Conservation (phyloP, 2,888 invertebrate genomes). For the Carpatolechia fugitivella region DNA sequence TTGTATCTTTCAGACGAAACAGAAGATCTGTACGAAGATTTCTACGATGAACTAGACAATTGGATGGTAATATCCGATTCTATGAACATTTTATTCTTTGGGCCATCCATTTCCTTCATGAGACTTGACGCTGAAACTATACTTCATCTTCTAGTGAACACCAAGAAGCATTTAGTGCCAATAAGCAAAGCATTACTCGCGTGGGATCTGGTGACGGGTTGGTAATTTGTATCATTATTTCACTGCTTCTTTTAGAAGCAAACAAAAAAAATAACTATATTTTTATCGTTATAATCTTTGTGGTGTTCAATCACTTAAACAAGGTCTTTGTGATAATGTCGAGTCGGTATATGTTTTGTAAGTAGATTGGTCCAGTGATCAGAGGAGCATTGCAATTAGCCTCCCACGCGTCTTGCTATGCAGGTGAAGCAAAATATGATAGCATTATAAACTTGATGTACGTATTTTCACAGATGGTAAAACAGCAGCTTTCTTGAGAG, state of each 20-base stretch:
- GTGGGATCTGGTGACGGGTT: constrained; percentile 71
- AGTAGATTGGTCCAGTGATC: too few species aligned
- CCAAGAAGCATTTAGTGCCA: constrained; percentile 56
- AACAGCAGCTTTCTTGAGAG: constrained; percentile 64
- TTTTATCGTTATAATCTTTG: too few species aligned
- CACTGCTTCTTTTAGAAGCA: not conserved
- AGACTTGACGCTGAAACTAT: constrained; percentile 63
- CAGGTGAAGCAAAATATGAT: too few species aligned
- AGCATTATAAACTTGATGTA: too few species aligned
- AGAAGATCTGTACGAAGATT: constrained; percentile 48
- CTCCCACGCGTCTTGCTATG: too few species aligned
- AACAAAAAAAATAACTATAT: not conserved
- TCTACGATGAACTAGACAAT: constrained; percentile 65
- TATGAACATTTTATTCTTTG: constrained; percentile 68
- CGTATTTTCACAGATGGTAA: constrained; percentile 61
- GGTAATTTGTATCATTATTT: not conserved
- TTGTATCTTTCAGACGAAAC: constrained; percentile 33
- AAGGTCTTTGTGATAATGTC: too few species aligned
- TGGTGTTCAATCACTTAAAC: too few species aligned
- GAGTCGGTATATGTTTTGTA: too few species aligned
- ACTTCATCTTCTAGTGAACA: constrained; percentile 55
- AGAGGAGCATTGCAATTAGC: too few species aligned
- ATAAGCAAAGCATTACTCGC: constrained; percentile 54
- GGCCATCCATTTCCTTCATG: constrained; percentile 58
- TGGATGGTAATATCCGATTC: constrained; percentile 47